phyloP scores from a whole-genome alignment of 2,113 vertebrate genomes.

The Syngnathoides biaculeatus region DNA sequence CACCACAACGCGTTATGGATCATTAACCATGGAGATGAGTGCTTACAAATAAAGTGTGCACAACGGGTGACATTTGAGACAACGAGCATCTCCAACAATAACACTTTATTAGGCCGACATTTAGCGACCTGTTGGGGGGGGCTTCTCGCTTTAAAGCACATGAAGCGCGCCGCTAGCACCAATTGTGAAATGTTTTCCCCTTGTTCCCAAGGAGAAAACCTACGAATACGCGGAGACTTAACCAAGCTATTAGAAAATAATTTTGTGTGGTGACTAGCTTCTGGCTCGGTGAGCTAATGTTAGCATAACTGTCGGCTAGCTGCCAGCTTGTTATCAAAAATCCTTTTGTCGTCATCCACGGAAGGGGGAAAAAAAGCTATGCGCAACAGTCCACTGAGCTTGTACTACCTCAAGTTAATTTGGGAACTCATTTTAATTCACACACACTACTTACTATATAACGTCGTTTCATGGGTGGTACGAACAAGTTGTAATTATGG shows the following conservation, averaged over 20 bases:
- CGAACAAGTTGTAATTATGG: neutral
- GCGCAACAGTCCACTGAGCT: constrained; percentile 51
- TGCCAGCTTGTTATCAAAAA: constrained; percentile 67
- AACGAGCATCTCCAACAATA: constrained; percentile 17
- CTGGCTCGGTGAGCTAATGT: constrained; percentile 39
- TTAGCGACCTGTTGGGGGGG: constrained; percentile 39
- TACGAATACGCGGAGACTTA: neutral
- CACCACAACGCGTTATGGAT: neutral
- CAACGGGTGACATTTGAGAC: constrained; percentile 14
- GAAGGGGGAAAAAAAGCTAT: constrained; percentile 29
- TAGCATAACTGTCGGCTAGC: constrained; percentile 53
- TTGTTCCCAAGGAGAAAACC: neutral
- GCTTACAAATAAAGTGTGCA: neutral
- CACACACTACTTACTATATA: neutral
- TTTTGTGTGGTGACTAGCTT: neutral
- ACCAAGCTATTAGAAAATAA: neutral
- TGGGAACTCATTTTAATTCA: neutral
- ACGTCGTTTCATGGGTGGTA: neutral
- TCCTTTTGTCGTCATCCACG: constrained; percentile 71
- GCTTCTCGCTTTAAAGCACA: constrained; percentile 38
- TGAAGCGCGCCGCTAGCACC: constrained; percentile 20
- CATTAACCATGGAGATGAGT: neutral
- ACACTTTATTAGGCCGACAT: constrained; percentile 46
- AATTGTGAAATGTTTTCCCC: neutral
- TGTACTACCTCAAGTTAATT: constrained; percentile 20